Evolutionary conservation across 2,113 vertebrate species (phyloP).

Genomic region (Hippocampus abdominalis): DNA sequence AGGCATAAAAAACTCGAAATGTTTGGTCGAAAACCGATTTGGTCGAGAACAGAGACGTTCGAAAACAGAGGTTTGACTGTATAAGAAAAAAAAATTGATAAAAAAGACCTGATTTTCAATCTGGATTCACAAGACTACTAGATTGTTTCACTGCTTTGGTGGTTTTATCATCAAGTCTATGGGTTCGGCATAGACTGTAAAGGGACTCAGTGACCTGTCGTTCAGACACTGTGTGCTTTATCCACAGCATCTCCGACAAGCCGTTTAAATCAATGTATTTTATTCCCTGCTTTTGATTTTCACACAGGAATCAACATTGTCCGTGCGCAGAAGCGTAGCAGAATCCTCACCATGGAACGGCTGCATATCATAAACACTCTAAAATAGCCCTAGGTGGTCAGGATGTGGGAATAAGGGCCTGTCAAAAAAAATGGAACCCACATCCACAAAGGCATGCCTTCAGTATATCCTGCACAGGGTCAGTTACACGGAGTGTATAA

Average conservation of each 20-base stretch:
- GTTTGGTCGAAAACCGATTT: no score
- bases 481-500: constrained; percentile 68
- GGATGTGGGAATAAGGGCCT: constrained; percentile 67
- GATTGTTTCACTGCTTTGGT: background rate
- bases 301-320: constrained; percentile 16
- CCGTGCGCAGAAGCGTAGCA: constrained; percentile 24
- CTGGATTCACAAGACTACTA: background rate
- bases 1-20: no score
- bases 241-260: background rate
- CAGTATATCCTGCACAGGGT: constrained; percentile 29
- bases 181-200: background rate
- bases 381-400: constrained; percentile 49
- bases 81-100: no score
- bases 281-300: constrained; percentile 5
- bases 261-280: constrained; percentile 17
- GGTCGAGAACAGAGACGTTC: no score
- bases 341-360: constrained; percentile 26
- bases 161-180: background rate
- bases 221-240: background rate
- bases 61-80: no score
- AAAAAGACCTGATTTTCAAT: no score
- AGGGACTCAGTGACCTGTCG: background rate
- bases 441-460: constrained; percentile 65
- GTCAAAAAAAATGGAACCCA: constrained; percentile 52
- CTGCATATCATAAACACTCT: constrained; percentile 60